These are phyloP conservation scores for Typhlomys cinereus DNA, from an alignment of 2,113 vertebrate species.

Conservation along the genomic window DNA sequence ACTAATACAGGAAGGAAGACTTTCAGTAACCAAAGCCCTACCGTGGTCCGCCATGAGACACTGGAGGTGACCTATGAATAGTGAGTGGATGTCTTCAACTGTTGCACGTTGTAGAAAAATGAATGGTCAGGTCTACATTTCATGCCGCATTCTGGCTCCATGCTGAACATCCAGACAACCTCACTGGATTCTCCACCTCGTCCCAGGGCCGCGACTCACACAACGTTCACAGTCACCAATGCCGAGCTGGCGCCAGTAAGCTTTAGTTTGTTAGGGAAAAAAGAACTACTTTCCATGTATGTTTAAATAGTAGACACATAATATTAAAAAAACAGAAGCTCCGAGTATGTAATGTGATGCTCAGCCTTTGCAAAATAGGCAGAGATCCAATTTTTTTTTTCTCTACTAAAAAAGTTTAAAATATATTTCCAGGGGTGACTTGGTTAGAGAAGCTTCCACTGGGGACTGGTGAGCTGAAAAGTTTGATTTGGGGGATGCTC, in stretches of 20 bases:
- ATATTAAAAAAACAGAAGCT: slow-evolving; percentile 85
- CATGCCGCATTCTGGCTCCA: slow-evolving; percentile 61
- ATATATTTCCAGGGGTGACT: slow-evolving; percentile 84
- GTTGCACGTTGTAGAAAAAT: slow-evolving; percentile 70
- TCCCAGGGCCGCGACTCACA: slow-evolving; percentile 71
- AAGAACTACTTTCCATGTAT: slow-evolving; percentile 82
- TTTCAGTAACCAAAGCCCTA: slow-evolving; percentile 62
- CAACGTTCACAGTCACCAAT: slow-evolving; percentile 78
- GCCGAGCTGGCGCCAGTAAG: slow-evolving; percentile 81
- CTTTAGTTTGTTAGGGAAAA: slow-evolving; percentile 84
- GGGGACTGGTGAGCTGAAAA: slow-evolving; percentile 78
- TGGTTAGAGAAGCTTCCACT: slow-evolving; percentile 79
- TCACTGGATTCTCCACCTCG: slow-evolving; percentile 65
- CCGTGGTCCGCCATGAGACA: slow-evolving; percentile 53
- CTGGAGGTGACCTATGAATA: slow-evolving; percentile 68
- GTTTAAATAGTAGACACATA: slow-evolving; percentile 86
- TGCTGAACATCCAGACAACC: slow-evolving; percentile 55
- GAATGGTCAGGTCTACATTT: slow-evolving; percentile 66
- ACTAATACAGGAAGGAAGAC: slow-evolving; percentile 32
- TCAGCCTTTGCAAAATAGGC: slow-evolving; percentile 85
- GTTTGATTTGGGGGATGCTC: slow-evolving; percentile 77
- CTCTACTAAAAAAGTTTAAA: slow-evolving; percentile 84
- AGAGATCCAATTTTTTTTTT: slow-evolving; percentile 84
- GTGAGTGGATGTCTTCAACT: slow-evolving; percentile 73
- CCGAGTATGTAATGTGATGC: slow-evolving; percentile 84